Conservation (phyloP, 1,140 invertebrate genomes). For the Hypothenemus hampei region DNA sequence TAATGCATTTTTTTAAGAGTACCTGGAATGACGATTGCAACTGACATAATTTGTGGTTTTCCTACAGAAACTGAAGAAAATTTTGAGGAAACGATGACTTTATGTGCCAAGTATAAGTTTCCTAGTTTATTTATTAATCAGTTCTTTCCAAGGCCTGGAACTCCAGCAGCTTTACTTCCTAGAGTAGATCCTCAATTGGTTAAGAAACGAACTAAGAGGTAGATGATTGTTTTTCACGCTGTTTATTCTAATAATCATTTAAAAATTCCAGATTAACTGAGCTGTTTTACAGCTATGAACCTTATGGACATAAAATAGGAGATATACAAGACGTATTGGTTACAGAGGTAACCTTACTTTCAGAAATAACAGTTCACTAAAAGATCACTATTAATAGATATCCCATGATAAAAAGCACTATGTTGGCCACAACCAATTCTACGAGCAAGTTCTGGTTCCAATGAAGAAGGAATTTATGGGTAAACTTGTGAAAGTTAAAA, state of each 20-base stretch:
- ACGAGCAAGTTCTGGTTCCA: conserved; percentile 89
- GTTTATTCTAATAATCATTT: not conserved
- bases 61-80: conserved; percentile 91
- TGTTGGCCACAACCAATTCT: conserved; percentile 94
- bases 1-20: conserved; percentile 54
- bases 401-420: conserved; percentile 87
- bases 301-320: conserved; percentile 75
- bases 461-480: conserved; percentile 75
- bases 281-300: conserved; percentile 86
- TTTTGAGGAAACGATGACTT: conserved; percentile 81
- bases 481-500: conserved; percentile 74
- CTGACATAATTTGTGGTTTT: conserved; percentile 98
- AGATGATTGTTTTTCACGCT: not conserved
- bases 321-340: conserved; percentile 78
- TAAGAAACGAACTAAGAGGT: conserved; percentile 79
- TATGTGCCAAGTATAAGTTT: conserved; percentile 87
- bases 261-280: conserved; percentile 62
- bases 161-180: conserved; percentile 86
- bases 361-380: not conserved
- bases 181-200: conserved; percentile 79
- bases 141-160: conserved; percentile 93
- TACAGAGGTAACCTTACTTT: conserved; percentile 50
- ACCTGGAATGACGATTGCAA: conserved; percentile 87
- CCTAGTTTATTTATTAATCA: conserved; percentile 96
- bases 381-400: conserved; percentile 6